These are phyloP conservation scores for Drosophila basisetae DNA, from an alignment of 2,888 invertebrate species.

Conservation along the genomic window DNA sequence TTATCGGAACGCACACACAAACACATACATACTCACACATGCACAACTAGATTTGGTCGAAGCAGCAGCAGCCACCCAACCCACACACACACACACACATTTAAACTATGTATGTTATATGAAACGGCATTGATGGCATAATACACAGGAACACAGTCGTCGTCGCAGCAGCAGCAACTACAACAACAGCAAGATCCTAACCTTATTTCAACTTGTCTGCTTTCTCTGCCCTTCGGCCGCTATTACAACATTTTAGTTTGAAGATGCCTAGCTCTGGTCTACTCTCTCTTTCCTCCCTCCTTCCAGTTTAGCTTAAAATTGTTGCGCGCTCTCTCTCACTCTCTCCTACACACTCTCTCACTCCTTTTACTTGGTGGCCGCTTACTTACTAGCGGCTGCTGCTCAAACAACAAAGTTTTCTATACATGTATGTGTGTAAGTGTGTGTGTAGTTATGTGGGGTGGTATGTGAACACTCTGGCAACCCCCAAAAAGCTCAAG, in stretches of 20 bases:
- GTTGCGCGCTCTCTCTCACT: constrained; percentile 54
- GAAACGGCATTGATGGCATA: constrained; percentile 82
- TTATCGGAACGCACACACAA: constrained; percentile 66
- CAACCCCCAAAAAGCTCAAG: constrained; percentile 78
- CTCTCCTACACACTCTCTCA: constrained; percentile 19
- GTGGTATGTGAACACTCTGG: constrained; percentile 52
- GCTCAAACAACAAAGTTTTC: constrained; percentile 66
- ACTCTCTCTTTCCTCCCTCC: constrained; percentile 22
- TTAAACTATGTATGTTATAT: constrained; percentile 63
- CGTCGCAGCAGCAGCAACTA: constrained; percentile 41
- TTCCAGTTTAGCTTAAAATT: constrained; percentile 60
- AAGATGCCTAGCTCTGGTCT: constrained; percentile 54
- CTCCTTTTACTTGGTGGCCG: constrained; percentile 59
- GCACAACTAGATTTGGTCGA: constrained; percentile 52
- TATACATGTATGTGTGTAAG: constrained; percentile 33
- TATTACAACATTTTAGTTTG: constrained; percentile 78
- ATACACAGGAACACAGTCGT: constrained; percentile 43
- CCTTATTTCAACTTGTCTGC: constrained; percentile 75
- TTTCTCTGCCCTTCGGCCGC: constrained; percentile 60
- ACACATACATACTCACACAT: constrained; percentile 25
- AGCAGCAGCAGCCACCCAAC: constrained; percentile 29
- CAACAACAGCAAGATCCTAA: constrained; percentile 51
- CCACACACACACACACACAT: constrained; percentile 45
- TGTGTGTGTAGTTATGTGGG: constrained; percentile 51
- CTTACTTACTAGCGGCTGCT: constrained; percentile 30